Evolutionary conservation across 1,140 invertebrate genomes (phyloP).

Genomic region (Scaptomyza graminum): DNA sequence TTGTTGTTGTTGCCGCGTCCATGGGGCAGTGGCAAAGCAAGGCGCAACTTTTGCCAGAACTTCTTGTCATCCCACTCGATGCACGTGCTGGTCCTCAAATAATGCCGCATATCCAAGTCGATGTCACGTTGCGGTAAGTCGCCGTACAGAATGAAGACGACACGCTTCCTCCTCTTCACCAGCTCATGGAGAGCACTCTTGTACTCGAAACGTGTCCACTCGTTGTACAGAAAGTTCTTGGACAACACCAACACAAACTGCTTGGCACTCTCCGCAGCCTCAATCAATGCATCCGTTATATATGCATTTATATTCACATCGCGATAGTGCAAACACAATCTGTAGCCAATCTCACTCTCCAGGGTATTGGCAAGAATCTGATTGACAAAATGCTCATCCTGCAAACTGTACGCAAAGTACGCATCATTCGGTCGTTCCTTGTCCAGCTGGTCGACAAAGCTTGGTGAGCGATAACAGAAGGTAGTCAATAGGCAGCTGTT

Average conservation of each 20-base stretch:
- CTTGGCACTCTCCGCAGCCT: constrained; percentile 94
- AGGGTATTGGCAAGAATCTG: constrained; percentile 92
- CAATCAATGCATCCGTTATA: constrained; percentile 94
- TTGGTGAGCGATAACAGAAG: constrained; percentile 92
- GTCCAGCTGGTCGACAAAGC: constrained; percentile 89
- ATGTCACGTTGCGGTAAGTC: constrained; percentile 93
- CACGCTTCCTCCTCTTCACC: constrained; percentile 91
- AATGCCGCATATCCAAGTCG: constrained; percentile 94
- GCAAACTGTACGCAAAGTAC: constrained; percentile 95
- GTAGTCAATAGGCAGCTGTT: constrained; percentile 90
- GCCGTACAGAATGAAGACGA: constrained; percentile 94
- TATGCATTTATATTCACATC: constrained; percentile 93
- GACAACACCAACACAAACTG: constrained; percentile 95
- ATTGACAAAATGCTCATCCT: constrained; percentile 94
- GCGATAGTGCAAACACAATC: constrained; percentile 93
- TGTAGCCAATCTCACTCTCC: constrained; percentile 91
- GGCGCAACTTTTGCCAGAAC: constrained; percentile 97
- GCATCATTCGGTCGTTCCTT: constrained; percentile 95
- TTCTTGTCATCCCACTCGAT: constrained; percentile 96
- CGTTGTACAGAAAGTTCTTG: constrained; percentile 96
- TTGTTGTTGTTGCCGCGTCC: constrained; percentile 81
- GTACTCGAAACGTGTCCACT: constrained; percentile 97
- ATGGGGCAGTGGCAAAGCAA: constrained; percentile 90
- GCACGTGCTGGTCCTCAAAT: constrained; percentile 94
- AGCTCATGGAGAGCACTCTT: constrained; percentile 96